A percentile compares a stretch with the other conserved stretches of the same genome.
phyloP scores from a whole-genome alignment of 1,140 invertebrate species.

The Trissolcus basalis region DNA sequence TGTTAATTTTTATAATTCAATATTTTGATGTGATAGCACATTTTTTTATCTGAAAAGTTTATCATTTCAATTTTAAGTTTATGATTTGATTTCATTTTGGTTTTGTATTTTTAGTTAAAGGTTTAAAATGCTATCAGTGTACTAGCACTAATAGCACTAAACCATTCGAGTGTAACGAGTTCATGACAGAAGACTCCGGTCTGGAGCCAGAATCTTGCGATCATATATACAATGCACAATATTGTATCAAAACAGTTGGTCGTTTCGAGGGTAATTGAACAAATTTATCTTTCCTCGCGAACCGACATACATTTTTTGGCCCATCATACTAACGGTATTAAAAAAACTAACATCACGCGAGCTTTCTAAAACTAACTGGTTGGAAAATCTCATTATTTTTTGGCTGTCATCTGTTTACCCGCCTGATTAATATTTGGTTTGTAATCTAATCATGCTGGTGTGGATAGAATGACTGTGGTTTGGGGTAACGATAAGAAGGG shows the following conservation, averaged over 20 bases:
- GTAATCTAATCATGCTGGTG: too few relatives aligned
- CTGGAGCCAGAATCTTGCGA: conserved; percentile 84
- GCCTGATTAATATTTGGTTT: too few relatives aligned
- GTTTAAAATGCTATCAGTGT: conserved; percentile 92
- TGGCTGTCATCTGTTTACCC: too few relatives aligned
- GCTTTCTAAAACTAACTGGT: too few relatives aligned
- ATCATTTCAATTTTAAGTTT: not conserved
- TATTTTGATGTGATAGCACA: too few relatives aligned
- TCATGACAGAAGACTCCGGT: conserved; percentile 82
- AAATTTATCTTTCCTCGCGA: not conserved
- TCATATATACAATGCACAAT: conserved; percentile 87
- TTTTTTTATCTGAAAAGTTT: too few relatives aligned
- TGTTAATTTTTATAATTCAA: too few relatives aligned
- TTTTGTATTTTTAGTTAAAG: conserved; percentile 76
- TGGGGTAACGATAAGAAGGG: too few relatives aligned
- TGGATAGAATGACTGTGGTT: too few relatives aligned
- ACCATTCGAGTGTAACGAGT: conserved; percentile 92
- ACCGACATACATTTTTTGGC: not conserved
- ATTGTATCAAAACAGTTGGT: conserved; percentile 95
- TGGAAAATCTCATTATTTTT: too few relatives aligned
- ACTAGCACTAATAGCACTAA: conserved; percentile 85
- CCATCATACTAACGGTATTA: not conserved
- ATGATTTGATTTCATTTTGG: conserved; percentile 21
- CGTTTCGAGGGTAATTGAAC: conserved; percentile 90
- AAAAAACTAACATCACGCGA: too few relatives aligned